Base-by-base conservation (phyloP, 2,113 vertebrate species). In the Phocoena phocoena region DNA sequence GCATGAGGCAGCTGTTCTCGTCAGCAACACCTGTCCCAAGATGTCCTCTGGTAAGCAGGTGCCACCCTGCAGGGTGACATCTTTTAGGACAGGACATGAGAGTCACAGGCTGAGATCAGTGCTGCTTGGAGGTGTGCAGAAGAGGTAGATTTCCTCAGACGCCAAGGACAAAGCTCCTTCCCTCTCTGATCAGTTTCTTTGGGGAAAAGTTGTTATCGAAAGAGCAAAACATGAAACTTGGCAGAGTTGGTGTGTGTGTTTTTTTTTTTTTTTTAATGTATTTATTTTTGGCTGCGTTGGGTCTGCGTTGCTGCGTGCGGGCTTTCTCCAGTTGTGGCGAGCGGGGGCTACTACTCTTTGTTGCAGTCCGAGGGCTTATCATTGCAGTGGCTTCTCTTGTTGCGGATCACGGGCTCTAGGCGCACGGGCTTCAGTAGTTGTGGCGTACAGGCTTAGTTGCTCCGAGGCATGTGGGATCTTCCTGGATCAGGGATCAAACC, bases 181-280 rank as follows among this genome's bases (percentile, higher is more conserved):
- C 12, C 7, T 21, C 70, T 33, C 9, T 26, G 15, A 15, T 20
- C 38, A 26, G 58, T 47, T 53, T 67, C 31, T 89, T 8, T 28
- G 7, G 4, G 58, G 33, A 15, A 15, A 14, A 36, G n/a, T 44
- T 18, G 44, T 20, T 31, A 6, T n/a, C 47, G 28, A 76, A 55
- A 33, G 12, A 88, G 2, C 50, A 74, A 70, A 60, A 2, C 23
- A 33, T 44, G 47, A 36, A 67, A 26, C 23, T 67, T 58, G 60
- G 28, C 50, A 73, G 8, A 68, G 8, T 15, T 15, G 20, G 14
- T 23, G 25, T 63, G 53, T 53, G 50, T 50, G 50, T 50, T 14
- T 50, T 14, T 0, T 41, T 47, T 44, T 47, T 47, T 47, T 47
- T 47, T 10, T 15, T 1, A 6, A 53, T 53, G 5, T 0, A 15